Percentiles rank a stretch among this genome's conserved stretches.
phyloP scores from a whole-genome alignment of 2,888 invertebrate genomes.

The Elaeidobius kamerunicus region DNA sequence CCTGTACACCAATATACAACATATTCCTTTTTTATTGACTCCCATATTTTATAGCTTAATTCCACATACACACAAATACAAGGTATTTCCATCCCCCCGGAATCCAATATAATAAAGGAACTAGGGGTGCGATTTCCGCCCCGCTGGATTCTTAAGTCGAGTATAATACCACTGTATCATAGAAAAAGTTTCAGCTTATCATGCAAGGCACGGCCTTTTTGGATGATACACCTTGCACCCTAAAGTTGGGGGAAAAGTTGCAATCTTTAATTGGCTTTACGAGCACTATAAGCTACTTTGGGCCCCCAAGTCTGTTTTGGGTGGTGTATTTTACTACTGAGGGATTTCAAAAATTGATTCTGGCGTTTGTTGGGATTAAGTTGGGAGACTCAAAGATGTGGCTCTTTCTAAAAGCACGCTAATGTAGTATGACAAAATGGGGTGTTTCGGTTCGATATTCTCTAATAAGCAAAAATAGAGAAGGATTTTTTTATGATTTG shows the following conservation, averaged over 20 bases:
- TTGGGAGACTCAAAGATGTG: constrained; percentile 11
- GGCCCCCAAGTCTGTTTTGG: constrained; percentile 11
- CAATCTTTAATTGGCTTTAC: constrained; percentile 31
- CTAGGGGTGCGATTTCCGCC: constrained; percentile 16
- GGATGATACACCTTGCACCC: constrained; percentile 28
- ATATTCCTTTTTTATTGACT: background rate
- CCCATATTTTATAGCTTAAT: constrained; percentile 10
- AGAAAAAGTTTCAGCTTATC: constrained; percentile 39
- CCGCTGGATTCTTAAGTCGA: constrained; percentile 20
- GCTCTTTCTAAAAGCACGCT: background rate
- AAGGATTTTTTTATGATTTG: too few relatives aligned
- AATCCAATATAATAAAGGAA: constrained; percentile 18
- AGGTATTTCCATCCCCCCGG: constrained; percentile 14
- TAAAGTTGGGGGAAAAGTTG: constrained; percentile 27
- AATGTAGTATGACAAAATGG: background rate
- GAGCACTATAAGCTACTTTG: constrained; percentile 25
- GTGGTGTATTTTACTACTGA: constrained; percentile 16
- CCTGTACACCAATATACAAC: background rate
- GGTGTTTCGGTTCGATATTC: too few relatives aligned
- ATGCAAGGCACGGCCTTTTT: constrained; percentile 38
- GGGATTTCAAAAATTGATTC: constrained; percentile 30
- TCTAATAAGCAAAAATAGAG: too few relatives aligned
- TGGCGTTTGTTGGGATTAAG: constrained; percentile 17
- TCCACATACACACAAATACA: constrained; percentile 9
- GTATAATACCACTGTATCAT: constrained; percentile 28